Base-by-base conservation (phyloP, 2,113 vertebrate species). In the Pyrgilauda ruficollis region DNA sequence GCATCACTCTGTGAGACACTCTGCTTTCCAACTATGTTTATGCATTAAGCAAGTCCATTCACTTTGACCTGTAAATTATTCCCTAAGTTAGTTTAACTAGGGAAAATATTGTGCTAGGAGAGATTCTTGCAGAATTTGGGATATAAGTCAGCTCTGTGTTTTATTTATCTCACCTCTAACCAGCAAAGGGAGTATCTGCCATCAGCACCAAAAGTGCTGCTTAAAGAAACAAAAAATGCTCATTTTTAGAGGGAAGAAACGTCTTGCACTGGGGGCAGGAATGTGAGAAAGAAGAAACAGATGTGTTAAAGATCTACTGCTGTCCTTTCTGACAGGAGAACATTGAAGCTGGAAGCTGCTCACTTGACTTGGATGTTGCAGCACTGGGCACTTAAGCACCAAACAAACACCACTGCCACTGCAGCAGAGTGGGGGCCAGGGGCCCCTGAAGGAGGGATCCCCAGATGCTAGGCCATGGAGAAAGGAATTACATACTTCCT, bases 401-500 rank as follows among this genome's bases (percentile, higher is more conserved):
- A 10, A 30, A 10, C 11, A 9, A 28, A 58, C 30, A 23, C 6
- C 22, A 5, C 1, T 2, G 27, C 22, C 37, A 2, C 44, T 6
- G 17, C 1, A 72, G 44, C 52, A 27, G 9, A 67, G 53, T 0
- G 0, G 27, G 49, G 26, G 24, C 49, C 2, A 2, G 10, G 4
- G 24, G 19, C 18, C 37, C 33, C 55, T 26, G 2, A 64, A 50
- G 50, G 44, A 77, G 4, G 10, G 10, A 76, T 24, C 11, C 33
- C 24, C 28, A 68, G 44, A 20, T 14, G 30, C 58, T 17, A 66
- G 47, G 33, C 41, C 21, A 10, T 2, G 3, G 21, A 56, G 31
- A 77, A 93, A 7, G 19, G n/a, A 89, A 81, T 26, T 1, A 26
- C 7, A 2, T 8, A 14, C 46, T n/a, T 81, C 31, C 59, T 31